phyloP scores from a whole-genome alignment of 2,888 invertebrate genomes.

The Agelastica alni region DNA sequence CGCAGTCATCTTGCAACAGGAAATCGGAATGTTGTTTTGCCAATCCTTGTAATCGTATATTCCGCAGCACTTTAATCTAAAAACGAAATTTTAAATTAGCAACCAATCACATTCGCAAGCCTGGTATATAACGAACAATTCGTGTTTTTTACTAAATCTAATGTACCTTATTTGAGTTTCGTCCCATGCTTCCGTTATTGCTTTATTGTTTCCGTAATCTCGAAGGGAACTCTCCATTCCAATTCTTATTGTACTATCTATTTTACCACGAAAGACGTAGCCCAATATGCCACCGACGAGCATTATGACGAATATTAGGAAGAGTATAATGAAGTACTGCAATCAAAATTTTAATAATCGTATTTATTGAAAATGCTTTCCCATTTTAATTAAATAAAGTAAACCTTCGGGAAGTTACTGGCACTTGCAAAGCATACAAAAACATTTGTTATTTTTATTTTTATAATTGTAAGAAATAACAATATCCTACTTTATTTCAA shows the following conservation, averaged over 20 bases:
- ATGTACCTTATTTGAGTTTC: conserved; percentile 73
- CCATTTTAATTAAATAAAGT: too few species aligned
- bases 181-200: conserved; percentile 84
- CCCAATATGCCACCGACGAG: conserved; percentile 88
- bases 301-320: conserved; percentile 88
- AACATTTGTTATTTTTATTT: too few species aligned
- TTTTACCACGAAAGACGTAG: conserved; percentile 87
- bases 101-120: too few species aligned
- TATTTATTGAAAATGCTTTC: too few species aligned
- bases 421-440: too few species aligned
- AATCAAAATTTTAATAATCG: conserved; percentile 53
- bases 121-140: too few species aligned
- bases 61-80: conserved; percentile 77
- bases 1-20: conserved; percentile 73
- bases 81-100: background rate
- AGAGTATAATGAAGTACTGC: conserved; percentile 87
- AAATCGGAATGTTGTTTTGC: conserved; percentile 72
- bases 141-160: too few species aligned
- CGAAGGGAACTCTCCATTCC: conserved; percentile 79
- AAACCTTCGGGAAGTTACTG: too few species aligned
- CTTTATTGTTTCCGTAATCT: conserved; percentile 70
- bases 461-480: too few species aligned
- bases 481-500: too few species aligned
- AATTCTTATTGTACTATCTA: conserved; percentile 73
- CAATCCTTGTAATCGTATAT: conserved; percentile 77